Evolutionary conservation across 2,888 invertebrate species (phyloP).

Genomic region (Ethmia dodecea): DNA sequence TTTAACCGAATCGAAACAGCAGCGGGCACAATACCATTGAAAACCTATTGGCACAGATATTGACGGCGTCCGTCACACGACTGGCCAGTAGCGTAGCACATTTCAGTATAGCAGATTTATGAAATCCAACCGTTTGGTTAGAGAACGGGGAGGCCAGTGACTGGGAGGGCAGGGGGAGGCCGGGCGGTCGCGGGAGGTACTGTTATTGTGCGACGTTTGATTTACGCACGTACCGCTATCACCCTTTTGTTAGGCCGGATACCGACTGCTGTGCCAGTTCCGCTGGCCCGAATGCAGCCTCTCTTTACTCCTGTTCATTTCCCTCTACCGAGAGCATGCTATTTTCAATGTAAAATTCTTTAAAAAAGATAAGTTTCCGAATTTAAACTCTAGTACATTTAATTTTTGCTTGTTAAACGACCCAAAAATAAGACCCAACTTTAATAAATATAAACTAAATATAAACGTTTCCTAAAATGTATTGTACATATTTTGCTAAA

Average conservation of each 20-base stretch:
- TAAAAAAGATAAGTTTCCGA: no score
- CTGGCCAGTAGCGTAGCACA: conserved; percentile 51
- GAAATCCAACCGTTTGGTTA: conserved; percentile 55
- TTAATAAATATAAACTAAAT: no score
- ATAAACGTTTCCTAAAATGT: no score
- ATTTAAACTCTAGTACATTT: no score
- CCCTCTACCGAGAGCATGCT: neutral
- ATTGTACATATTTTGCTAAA: no score
- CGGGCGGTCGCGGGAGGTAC: conserved; percentile 54
- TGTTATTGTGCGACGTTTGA: conserved; percentile 76
- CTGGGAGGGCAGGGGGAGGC: conserved; percentile 46
- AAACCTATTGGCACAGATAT: conserved; percentile 66
- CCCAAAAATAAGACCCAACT: no score
- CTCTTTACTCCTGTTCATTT: conserved; percentile 36
- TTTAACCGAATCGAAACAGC: conserved; percentile 42
- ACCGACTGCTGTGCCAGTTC: conserved; percentile 69
- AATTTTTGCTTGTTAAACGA: no score
- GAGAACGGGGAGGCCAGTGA: conserved; percentile 48
- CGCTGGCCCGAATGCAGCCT: conserved; percentile 52
- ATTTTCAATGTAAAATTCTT: no score
- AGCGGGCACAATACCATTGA: conserved; percentile 42
- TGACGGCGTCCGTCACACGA: conserved; percentile 46
- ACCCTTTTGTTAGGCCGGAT: conserved; percentile 73
- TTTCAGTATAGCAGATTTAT: conserved; percentile 72
- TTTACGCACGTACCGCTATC: conserved; percentile 76